A percentile compares a stretch with the other conserved stretches of the same genome.
Conservation (phyloP, 2,888 invertebrate species). For the Drosophila meridiana region DNA sequence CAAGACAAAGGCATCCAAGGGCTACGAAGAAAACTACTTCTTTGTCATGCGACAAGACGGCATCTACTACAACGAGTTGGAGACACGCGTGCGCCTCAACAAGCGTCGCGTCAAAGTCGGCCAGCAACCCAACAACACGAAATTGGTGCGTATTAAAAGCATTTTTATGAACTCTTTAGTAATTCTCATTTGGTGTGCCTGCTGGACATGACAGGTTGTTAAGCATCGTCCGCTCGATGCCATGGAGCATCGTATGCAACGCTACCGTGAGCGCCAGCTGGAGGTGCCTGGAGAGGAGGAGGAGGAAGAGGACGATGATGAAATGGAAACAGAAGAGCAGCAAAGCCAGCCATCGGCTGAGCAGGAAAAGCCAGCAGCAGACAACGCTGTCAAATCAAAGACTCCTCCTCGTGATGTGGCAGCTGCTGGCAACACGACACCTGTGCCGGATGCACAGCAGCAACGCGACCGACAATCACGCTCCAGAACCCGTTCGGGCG, state of each 20-base stretch:
- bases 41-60: constrained; percentile 95
- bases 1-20: constrained; percentile 97
- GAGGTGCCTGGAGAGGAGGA: constrained; percentile 93
- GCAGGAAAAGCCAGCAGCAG: constrained; percentile 36
- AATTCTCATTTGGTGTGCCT: neutral
- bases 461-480: constrained; percentile 80
- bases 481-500: constrained; percentile 67
- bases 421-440: constrained; percentile 29
- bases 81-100: constrained; percentile 96
- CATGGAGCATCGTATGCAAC: constrained; percentile 93
- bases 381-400: constrained; percentile 21
- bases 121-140: constrained; percentile 86
- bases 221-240: constrained; percentile 95
- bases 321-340: constrained; percentile 85
- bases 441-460: constrained; percentile 62
- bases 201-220: constrained; percentile 85
- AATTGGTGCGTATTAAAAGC: constrained; percentile 86
- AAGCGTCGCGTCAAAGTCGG: constrained; percentile 94
- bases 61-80: constrained; percentile 97
- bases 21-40: constrained; percentile 99
- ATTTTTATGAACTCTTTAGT: neutral
- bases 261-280: constrained; percentile 93
- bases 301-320: constrained; percentile 88
- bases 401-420: neutral
- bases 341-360: constrained; percentile 31